phyloP scores from a whole-genome alignment of 2,888 invertebrate species.

The Calliphora vomitoria region DNA sequence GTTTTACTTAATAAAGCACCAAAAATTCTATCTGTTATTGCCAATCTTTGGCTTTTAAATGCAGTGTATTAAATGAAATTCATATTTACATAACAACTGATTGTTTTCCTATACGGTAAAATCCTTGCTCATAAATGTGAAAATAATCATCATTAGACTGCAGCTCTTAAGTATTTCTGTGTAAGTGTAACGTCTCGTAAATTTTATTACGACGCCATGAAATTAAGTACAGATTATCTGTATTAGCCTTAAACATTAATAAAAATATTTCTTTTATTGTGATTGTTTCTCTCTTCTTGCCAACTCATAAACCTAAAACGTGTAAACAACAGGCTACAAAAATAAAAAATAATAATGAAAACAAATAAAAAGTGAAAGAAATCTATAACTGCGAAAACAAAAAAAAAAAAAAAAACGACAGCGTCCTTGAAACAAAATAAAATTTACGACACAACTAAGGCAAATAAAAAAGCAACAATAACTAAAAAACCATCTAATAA shows the following conservation, averaged over 20 bases:
- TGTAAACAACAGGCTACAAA: conserved; percentile 6
- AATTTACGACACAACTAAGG: conserved; percentile 8
- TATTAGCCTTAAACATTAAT: conserved; percentile 73
- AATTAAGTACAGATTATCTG: conserved; percentile 81
- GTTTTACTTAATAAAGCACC: no score
- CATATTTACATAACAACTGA: neutral
- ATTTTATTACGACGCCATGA: conserved; percentile 69
- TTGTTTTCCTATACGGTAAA: neutral
- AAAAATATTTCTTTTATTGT: conserved; percentile 54
- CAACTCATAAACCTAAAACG: conserved; percentile 35
- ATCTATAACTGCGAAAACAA: neutral
- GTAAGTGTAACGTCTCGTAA: conserved; percentile 2
- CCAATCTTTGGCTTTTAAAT: no score
- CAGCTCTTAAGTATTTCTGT: neutral
- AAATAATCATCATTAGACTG: neutral
- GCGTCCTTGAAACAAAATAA: conserved; percentile 10
- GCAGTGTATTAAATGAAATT: no score
- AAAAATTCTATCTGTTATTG: no score
- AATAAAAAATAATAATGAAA: conserved; percentile 4
- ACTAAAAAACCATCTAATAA: neutral
- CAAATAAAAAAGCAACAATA: neutral
- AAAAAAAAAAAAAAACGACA: neutral
- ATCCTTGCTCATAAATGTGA: neutral
- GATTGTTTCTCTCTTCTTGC: conserved; percentile 13
- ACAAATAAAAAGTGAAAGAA: neutral